Evolutionary conservation across 1,140 invertebrate genomes (phyloP), one percentile per base, ranked within the genome.

Genomic region (Diprion similis): DNA sequence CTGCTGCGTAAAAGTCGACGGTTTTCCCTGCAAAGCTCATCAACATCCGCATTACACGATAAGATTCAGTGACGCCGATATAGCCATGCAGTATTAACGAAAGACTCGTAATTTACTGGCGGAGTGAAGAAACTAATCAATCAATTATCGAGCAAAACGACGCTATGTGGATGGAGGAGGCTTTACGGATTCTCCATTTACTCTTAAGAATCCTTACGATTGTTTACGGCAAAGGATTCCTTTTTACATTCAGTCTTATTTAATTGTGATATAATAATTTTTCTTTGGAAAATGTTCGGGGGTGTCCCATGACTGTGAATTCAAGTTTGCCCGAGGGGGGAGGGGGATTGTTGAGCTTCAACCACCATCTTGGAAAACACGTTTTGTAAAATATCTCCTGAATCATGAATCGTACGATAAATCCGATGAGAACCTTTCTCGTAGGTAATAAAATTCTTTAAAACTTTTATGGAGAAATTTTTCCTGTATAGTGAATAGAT

Each of bases 1-100:
- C 2, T 83, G 81, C 19, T 86, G 84, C 46, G 78, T 86, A 17
- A 78, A 77, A 8, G 81, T 78, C 72, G 80, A 76, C 72, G 73
- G 77, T n/a, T 72, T 71, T 13, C 81, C 78, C 10, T 86, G 85
- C 70, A 48, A 66, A 7, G 46, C 68, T 46, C 84, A 86, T 48
- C 24, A 68, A 17, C 70, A 37, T 37, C 72, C 78, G 0, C 77
- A 78, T 66, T 74, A 24, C 17, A 13, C 37, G 3, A 18, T 80
- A 37, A 72, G 70, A 10, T 78, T 77, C 73, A 77, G 59, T 18
- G 17, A 72, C 68, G 79, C 73, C 11, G 83, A 85, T 10, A 72
- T 75, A 9, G 9, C 11, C 0, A 75, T 77, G 10, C 81, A 82
- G 66, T 78, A 78, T 7, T 83, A 59, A 78, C 70, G 13, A 13